A percentile compares a stretch with the other conserved stretches of the same genome.
Conservation (phyloP, 2,888 invertebrate genomes). For the Hetaerina titia region DNA sequence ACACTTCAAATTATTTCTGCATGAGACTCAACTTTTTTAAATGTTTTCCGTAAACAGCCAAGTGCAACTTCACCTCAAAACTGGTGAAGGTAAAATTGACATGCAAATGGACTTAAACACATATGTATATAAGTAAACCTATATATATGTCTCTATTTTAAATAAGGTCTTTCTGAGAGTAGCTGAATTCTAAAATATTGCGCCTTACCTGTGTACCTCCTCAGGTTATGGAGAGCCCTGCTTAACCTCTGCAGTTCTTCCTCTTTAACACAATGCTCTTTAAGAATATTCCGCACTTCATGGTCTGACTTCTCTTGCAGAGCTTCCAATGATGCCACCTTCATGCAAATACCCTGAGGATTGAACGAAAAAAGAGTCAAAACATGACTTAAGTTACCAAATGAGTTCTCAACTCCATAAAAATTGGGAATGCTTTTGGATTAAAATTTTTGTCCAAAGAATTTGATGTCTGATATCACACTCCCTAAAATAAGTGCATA, state of each 20-base stretch:
- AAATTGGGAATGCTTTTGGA: too few species aligned
- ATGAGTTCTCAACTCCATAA: too few species aligned
- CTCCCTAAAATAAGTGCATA: too few species aligned
- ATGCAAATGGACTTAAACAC: slow-evolving; percentile 31
- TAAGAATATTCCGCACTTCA: slow-evolving; percentile 87
- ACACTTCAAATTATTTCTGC: too few species aligned
- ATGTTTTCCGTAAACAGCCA: too few species aligned
- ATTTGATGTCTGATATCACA: too few species aligned
- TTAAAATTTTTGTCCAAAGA: too few species aligned
- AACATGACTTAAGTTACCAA: not conserved
- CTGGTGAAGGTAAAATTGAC: too few species aligned
- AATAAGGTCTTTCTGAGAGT: not conserved
- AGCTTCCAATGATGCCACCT: slow-evolving; percentile 87
- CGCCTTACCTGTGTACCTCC: slow-evolving; percentile 87
- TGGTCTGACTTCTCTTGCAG: slow-evolving; percentile 91
- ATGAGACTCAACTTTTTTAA: too few species aligned
- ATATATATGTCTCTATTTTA: slow-evolving; percentile 68
- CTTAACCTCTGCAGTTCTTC: slow-evolving; percentile 91
- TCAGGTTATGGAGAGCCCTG: slow-evolving; percentile 91
- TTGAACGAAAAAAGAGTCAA: slow-evolving; percentile 61
- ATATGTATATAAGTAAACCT: slow-evolving; percentile 67
- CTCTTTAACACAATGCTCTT: slow-evolving; percentile 83
- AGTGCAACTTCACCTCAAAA: too few species aligned
- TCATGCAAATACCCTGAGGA: slow-evolving; percentile 84
- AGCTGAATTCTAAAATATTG: not conserved